These are phyloP conservation scores for Drosophila nr. perissopoda DNA, from an alignment of 2,888 invertebrate species.

Conservation along the genomic window DNA sequence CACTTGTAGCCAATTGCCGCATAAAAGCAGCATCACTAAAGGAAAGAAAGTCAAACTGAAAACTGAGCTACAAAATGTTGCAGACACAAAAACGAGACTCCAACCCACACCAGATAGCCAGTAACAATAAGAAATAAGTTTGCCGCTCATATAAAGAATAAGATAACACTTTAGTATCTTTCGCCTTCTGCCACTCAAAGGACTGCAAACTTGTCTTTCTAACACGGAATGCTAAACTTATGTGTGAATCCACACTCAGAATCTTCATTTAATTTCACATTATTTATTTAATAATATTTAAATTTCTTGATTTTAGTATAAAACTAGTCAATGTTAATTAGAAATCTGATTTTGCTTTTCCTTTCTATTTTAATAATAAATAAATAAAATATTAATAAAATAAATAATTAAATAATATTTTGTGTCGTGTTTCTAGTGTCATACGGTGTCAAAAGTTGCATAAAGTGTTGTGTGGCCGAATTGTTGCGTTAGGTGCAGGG, in stretches of 20 bases:
- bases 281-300: background rate
- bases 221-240: background rate
- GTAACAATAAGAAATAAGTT: background rate
- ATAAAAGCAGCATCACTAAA: conserved; percentile 51
- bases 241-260: background rate
- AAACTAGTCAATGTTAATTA: background rate
- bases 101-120: background rate
- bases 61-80: conserved; percentile 16
- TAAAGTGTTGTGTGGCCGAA: background rate
- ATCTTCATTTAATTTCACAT: background rate
- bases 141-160: background rate
- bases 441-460: background rate
- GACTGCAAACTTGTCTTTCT: background rate
- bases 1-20: conserved; percentile 58
- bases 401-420: background rate
- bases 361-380: no score
- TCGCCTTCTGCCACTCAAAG: background rate
- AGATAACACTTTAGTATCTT: background rate
- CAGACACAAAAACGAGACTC: background rate
- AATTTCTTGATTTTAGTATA: background rate
- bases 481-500: background rate
- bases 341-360: background rate
- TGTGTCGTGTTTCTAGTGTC: background rate
- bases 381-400: no score
- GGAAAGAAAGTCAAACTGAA: conserved; percentile 13